Evolutionary conservation across 2,888 invertebrate genomes (phyloP).

Genomic region (Diabrotica balteata): DNA sequence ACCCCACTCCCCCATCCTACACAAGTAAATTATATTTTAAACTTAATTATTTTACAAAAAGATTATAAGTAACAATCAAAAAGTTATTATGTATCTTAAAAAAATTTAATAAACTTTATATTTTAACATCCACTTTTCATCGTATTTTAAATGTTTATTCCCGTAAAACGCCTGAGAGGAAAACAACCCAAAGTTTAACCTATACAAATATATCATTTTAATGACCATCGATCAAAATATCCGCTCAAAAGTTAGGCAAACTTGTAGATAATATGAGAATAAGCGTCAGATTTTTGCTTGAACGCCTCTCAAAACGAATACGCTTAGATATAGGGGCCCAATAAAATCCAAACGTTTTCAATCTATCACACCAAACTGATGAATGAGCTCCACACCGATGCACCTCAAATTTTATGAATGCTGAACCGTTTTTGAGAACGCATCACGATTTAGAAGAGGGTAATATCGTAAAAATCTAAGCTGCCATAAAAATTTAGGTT

Average conservation of each 20-base stretch:
- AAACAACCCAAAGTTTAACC: no score
- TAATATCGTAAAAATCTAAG: not conserved
- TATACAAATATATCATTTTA: no score
- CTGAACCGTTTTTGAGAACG: not conserved
- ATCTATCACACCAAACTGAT: constrained; percentile 6
- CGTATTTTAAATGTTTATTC: no score
- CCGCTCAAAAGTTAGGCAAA: not conserved
- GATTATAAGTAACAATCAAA: no score
- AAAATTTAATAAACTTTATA: no score
- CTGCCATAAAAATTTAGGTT: not conserved
- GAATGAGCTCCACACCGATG: not conserved
- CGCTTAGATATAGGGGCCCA: not conserved
- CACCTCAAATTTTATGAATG: not conserved
- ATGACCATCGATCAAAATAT: no score
- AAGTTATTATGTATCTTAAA: no score
- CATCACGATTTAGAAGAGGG: not conserved
- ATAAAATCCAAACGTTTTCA: constrained; percentile 3
- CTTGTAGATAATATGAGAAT: constrained; percentile 7
- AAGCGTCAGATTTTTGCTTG: constrained; percentile 1
- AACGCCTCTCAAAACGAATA: not conserved
- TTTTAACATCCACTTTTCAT: no score
- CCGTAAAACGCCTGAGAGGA: no score
- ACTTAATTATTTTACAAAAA: no score
- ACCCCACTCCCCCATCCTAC: no score
- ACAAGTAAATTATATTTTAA: no score